Conservation (phyloP, 2,113 vertebrate species). For the Tyrannus savana region DNA sequence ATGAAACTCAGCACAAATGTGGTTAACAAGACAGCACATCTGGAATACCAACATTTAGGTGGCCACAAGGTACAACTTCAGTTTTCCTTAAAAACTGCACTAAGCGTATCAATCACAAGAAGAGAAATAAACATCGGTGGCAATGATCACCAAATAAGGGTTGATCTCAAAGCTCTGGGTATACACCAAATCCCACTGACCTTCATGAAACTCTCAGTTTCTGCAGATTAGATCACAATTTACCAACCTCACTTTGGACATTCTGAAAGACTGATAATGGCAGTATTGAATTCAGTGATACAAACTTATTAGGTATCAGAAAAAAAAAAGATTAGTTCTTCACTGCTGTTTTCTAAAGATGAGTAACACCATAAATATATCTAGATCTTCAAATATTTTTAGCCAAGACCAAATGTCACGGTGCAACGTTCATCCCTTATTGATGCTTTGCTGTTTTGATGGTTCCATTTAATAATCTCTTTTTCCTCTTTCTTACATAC, state of each 20-base stretch:
- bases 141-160: background rate
- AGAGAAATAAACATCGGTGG: background rate
- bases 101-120: background rate
- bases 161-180: background rate
- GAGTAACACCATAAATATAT: background rate
- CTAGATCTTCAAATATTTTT: background rate
- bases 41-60: background rate
- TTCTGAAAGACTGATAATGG: background rate
- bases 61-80: background rate
- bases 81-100: background rate
- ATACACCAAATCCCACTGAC: background rate
- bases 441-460: background rate
- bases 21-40: background rate
- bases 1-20: background rate
- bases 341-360: background rate
- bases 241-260: background rate
- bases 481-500: background rate
- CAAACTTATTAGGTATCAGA: background rate
- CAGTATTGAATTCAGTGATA: background rate
- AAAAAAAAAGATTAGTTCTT: background rate
- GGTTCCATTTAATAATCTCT: background rate
- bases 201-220: background rate
- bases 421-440: background rate
- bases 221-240: background rate
- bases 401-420: background rate